Evolutionary conservation across 1,140 invertebrate genomes (phyloP), one percentile per base, ranked within the genome.

Genomic region (Vollenhovia emeryi): DNA sequence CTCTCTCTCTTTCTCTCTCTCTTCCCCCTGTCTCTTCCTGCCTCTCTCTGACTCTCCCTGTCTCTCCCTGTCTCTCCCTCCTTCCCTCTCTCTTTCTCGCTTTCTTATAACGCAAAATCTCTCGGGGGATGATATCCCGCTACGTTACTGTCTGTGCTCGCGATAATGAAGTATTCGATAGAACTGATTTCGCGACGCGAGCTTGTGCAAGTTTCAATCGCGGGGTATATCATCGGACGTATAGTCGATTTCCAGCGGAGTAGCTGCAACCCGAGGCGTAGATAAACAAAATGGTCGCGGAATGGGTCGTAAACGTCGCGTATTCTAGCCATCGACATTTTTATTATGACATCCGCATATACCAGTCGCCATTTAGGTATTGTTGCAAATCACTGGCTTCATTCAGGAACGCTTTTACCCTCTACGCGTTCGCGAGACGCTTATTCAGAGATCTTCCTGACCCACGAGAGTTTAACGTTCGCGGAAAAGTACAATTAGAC

Each of bases 251-350:
- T 62, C 27, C 24, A 48, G 27, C 18, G 27, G 9, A 64, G n/a
- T 13, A 62, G 21, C 43, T 50, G 43, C 21, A 33, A 48, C 21
- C 8, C n/a, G 11, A 33, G 27, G 43, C 27, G 15, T 48, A 50
- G 75, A 78, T 78, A 64, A 66, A 64, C 59, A 66, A 78, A 78
- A 64, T 64, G 59, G 27, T 66, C 36, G 59, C 59, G 30, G 27
- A 78, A 78, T 64, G 59, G 43, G 13, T 78, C 57, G 40, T 78
- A 78, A 78, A 78, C 30, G 27, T 43, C 74, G 40, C n/a, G 6
- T 45, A 62, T 33, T 62, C 74, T n/a, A 57, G 36, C 33, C 36
- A 60, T 76, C 24, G 30, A 48, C 55, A 62, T 21, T 76, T 62
- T 76, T 76, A 76, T 64, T 64, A 36, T 30, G 30, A 59, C 30